Evolutionary conservation across 92 coral and sea anemone genomes (phyloP), one percentile per base, ranked within the genome.

Genomic region (Paramuricea clavata): DNA sequence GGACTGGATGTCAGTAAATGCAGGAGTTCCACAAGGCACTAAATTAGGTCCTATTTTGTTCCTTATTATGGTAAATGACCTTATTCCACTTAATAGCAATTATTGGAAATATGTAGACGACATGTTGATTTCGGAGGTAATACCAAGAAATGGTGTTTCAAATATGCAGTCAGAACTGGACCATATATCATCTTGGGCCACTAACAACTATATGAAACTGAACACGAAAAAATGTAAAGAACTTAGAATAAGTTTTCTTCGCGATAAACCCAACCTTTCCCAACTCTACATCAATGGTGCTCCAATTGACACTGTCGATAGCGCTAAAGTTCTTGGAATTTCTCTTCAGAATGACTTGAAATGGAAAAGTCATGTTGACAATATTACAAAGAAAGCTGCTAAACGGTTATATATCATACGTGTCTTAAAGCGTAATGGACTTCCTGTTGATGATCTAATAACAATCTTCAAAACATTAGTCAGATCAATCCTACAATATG

Each of bases 11-110:
- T 23, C 8, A 19, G 87, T 88, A n/a, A 57, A 75, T 33, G 87
- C 87, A 56, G 88, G 84, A 39, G 85, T 82, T 25, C 88, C 88
- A 19, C 86, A 89, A 33, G 81, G 89, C 33, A 65, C 85, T 12
- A 83, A 76, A 23, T 43, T 69, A 52, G 81, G 92, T n/a, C 92
- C 92, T 22, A 83, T 89, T 49, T 79, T 89, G 7, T 89, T 83
- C 50, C 79, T 89, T 12, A 85, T 89, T 7, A 89, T 89, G 92
- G 86, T 89, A 4, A 83, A 77, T 52, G 89, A 89, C 64, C 88
- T 77, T 69, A 35, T 76, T 35, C 92, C 86, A 64, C 88, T 78
- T 34, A 83, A 57, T 35, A 76, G 75, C 54, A 52, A 79, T 30
- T 70, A 83, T 32, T 83, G 85, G 89, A 89, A 89, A 50, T 89